A percentile compares a stretch with the other conserved stretches of the same genome.
Conservation (phyloP, 2,797 vertebrate genomes). For the Chelon auratus region DNA sequence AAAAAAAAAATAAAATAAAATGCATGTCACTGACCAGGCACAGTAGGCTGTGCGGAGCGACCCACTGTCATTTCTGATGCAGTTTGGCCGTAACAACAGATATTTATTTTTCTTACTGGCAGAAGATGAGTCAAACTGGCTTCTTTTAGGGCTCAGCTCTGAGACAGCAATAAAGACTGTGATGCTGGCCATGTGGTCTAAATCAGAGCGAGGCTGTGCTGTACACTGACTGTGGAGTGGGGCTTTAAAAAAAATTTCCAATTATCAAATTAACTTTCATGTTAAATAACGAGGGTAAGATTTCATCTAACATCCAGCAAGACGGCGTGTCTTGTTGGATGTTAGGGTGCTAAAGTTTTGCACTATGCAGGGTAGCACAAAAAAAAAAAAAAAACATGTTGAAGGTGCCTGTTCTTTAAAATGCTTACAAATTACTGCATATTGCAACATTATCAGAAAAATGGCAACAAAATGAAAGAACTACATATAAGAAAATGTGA, state of each 20-base stretch:
- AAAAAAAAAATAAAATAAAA: background rate
- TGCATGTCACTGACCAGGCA: conserved; percentile 49
- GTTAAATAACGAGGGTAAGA: background rate
- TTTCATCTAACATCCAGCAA: background rate
- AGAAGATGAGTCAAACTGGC: conserved; percentile 19
- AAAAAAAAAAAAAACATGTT: background rate
- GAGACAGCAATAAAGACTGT: background rate
- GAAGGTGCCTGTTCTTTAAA: conserved; percentile 21
- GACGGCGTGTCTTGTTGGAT: background rate
- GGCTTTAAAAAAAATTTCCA: conserved; percentile 11
- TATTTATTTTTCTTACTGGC: conserved; percentile 50
- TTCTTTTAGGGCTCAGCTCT: conserved; percentile 1
- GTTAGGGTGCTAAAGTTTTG: background rate
- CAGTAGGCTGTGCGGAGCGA: conserved; percentile 40
- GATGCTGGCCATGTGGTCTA: background rate
- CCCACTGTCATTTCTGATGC: conserved; percentile 42
- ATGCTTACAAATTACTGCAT: conserved; percentile 21
- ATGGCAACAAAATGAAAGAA: conserved; percentile 16
- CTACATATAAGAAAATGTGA: conserved; percentile 8
- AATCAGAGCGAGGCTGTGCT: background rate
- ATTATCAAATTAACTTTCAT: background rate
- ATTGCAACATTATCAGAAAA: conserved; percentile 37
- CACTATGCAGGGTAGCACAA: background rate
- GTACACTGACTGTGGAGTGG: background rate
- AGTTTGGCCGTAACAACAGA: conserved; percentile 49